Evolutionary conservation across 2,888 invertebrate genomes (phyloP), one percentile per base, ranked within the genome.

Genomic region (Adelphocoris suturalis): DNA sequence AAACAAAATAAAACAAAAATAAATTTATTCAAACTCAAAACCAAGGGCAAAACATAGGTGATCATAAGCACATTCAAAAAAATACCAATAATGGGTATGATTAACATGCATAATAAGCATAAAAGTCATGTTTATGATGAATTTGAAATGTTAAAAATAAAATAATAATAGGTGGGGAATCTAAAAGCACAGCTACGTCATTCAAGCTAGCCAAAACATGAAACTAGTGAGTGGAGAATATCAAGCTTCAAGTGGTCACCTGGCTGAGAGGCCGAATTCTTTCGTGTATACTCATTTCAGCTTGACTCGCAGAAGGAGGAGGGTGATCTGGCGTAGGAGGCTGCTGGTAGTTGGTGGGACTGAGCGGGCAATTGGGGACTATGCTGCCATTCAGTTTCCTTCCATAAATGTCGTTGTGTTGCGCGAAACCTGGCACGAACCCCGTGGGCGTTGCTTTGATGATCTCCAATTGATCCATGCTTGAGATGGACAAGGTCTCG

Each of bases 281-380:
- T 93, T 97, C 97, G 93, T 97, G 97, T 92, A 98, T 98, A 92
- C 97, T 96, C 93, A 96, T 96, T 94, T 97, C 97, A 0, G 98
- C 98, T 92, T 98, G 97, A 92, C 95, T 95, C 4, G 98, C 97
- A 13, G 97, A 96, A 0, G 98, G 98, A 0, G 98, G 98, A 4
- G 98, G 98, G 94, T 98, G 98, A 92, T 98, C 98, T 0, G 98
- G 98, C 14, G 98, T 98, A 13, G 98, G 97, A 14, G 98, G 98
- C 93, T 98, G 98, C 87, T 96, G 95, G 92, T 98, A 98, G 93
- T 97, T 97, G 82, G 97, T 97, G 27, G 98, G 98, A 92, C 97
- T 98, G 92, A 97, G 94, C 0, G 98, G 98, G 92, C 95, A 93
- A 92, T 95, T 91, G 90, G 88, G 91, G 90, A 90, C 90, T 28